Percentiles rank a stretch among this genome's conserved stretches.
Conservation (phyloP, 2,113 vertebrate genomes). For the Delphinapterus leucas region DNA sequence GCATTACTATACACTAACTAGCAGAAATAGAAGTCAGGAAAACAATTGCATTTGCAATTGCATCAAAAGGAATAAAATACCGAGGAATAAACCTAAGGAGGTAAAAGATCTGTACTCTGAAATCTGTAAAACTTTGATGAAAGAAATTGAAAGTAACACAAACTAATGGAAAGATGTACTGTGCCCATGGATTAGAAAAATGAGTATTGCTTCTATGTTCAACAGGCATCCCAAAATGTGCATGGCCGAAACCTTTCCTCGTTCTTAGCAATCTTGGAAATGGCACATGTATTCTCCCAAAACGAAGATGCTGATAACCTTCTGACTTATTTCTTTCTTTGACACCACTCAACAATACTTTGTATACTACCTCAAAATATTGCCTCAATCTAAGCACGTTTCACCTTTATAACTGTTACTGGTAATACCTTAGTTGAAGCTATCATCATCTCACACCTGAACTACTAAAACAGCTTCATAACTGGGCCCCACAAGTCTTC, state of each 20-base stretch:
- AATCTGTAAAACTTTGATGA: neutral
- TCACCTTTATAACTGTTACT: neutral
- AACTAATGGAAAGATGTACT: neutral
- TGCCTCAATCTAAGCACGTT: neutral
- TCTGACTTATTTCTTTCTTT: neutral
- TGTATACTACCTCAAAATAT: neutral
- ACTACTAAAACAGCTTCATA: neutral
- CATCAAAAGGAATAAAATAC: neutral
- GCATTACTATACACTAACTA: neutral
- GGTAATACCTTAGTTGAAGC: neutral
- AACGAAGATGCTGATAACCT: neutral
- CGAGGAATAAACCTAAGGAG: neutral
- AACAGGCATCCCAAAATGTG: neutral
- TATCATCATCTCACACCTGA: neutral
- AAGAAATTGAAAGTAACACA: neutral
- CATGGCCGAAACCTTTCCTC: neutral
- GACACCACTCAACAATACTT: neutral
- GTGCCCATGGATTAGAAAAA: neutral
- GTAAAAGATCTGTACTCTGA: neutral
- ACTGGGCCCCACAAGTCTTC: neutral
- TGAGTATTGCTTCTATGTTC: neutral
- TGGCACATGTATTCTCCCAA: neutral
- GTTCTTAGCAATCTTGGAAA: neutral
- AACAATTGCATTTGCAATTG: neutral
- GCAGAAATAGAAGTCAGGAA: neutral